phyloP scores from a whole-genome alignment of 2,113 vertebrate genomes.

The Panthera leo region DNA sequence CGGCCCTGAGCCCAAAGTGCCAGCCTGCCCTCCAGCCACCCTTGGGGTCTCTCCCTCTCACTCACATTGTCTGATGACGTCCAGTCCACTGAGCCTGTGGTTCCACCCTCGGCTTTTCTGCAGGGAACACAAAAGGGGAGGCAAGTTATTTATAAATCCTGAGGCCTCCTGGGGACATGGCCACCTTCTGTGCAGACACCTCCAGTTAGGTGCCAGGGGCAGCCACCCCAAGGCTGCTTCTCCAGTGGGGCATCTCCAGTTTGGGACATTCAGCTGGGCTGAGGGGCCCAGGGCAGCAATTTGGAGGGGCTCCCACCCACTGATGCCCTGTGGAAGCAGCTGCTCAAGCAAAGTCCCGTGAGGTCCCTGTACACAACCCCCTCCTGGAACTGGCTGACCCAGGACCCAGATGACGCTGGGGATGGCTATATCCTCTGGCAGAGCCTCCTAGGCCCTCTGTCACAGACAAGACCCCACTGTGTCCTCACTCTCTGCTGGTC shows the following conservation, averaged over 20 bases:
- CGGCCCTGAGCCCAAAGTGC: background rate
- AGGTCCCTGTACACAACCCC: background rate
- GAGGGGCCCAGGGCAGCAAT: background rate
- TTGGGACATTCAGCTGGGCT: background rate
- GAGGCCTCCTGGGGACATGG: background rate
- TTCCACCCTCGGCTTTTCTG: slow-evolving; percentile 90
- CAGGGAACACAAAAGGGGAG: background rate
- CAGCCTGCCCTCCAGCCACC: rapidly evolving
- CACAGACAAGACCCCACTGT: background rate
- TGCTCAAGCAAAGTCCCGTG: background rate
- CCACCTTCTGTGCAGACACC: background rate
- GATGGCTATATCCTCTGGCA: background rate
- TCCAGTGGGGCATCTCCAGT: background rate
- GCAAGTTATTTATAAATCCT: background rate
- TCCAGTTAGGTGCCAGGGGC: background rate
- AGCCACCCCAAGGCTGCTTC: background rate
- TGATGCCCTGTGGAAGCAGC: background rate
- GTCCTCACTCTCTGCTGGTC: background rate
- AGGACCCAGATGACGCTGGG: background rate
- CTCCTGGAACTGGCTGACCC: background rate
- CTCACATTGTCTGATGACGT: slow-evolving; percentile 92
- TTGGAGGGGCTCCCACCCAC: background rate
- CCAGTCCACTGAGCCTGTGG: slow-evolving; percentile 90
- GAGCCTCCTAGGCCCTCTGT: background rate
- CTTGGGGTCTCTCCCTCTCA: rapidly evolving